A percentile compares a stretch with the other conserved stretches of the same genome.
Conservation (phyloP, 2,888 invertebrate genomes). For the Andrena chrysosceles region DNA sequence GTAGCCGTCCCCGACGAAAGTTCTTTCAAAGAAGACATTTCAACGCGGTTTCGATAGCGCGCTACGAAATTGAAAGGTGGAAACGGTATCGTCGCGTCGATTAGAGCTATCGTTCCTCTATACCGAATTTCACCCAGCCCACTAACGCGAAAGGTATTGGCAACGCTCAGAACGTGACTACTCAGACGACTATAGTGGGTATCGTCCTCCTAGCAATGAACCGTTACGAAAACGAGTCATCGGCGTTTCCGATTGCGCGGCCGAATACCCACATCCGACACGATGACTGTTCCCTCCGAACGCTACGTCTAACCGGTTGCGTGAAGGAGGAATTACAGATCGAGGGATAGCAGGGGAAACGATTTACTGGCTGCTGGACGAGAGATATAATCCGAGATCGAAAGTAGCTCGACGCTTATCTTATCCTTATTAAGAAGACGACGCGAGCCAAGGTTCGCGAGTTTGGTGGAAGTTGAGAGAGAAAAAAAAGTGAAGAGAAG, state of each 20-base stretch:
- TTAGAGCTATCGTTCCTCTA: neutral
- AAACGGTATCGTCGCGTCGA: slow-evolving; percentile 1
- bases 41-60: neutral
- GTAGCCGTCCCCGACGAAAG: neutral
- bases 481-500: neutral
- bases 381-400: neutral
- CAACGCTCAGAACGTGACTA: too few relatives aligned
- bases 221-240: slow-evolving; percentile 7
- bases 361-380: neutral
- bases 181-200: too few relatives aligned
- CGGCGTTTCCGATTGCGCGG: neutral
- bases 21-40: neutral
- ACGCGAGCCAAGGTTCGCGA: neutral
- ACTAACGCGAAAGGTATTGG: too few relatives aligned
- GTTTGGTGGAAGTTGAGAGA: neutral
- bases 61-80: slow-evolving; percentile 15
- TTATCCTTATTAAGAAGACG: neutral
- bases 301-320: too few relatives aligned
- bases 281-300: too few relatives aligned
- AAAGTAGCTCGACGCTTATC: slow-evolving; percentile 2
- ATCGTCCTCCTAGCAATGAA: too few relatives aligned
- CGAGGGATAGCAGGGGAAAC: neutral
- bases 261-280: neutral
- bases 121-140: neutral
- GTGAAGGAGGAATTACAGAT: neutral